phyloP scores from a whole-genome alignment of 2,888 invertebrate genomes.

The Thereva nobilitata region DNA sequence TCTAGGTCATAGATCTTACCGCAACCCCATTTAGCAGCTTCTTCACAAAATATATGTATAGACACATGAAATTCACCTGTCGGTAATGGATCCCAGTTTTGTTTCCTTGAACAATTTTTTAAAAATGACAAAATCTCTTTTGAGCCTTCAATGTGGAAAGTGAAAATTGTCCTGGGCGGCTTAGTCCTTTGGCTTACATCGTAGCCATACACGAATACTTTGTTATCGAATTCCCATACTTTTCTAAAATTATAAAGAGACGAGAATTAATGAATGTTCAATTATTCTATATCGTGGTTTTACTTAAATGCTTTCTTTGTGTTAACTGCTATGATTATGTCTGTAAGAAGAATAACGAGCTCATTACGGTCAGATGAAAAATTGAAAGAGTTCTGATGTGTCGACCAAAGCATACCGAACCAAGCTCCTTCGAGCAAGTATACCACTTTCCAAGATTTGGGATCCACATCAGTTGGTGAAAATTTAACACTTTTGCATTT shows the following conservation, averaged over 20 bases:
- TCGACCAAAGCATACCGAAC: slow-evolving; percentile 46
- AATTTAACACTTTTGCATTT: slow-evolving; percentile 46
- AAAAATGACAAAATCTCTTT: slow-evolving; percentile 44
- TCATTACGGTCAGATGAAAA: slow-evolving; percentile 44
- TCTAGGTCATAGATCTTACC: slow-evolving; percentile 47
- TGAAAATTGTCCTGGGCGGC: slow-evolving; percentile 45
- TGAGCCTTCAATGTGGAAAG: slow-evolving; percentile 47
- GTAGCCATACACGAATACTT: slow-evolving; percentile 48
- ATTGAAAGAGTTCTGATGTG: slow-evolving; percentile 30
- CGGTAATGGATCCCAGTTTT: slow-evolving; percentile 42
- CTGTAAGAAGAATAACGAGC: slow-evolving; percentile 48
- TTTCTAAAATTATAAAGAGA: slow-evolving; percentile 42
- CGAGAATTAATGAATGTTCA: neutral
- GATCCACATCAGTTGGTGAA: slow-evolving; percentile 41
- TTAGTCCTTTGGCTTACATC: slow-evolving; percentile 43
- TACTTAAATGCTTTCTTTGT: slow-evolving; percentile 47
- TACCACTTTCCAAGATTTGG: slow-evolving; percentile 47
- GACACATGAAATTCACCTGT: slow-evolving; percentile 46
- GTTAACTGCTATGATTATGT: slow-evolving; percentile 46
- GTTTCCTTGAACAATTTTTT: slow-evolving; percentile 41
- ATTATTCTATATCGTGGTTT: slow-evolving; percentile 21
- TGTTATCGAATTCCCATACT: slow-evolving; percentile 45
- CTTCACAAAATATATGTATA: slow-evolving; percentile 46
- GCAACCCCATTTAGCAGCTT: slow-evolving; percentile 50
- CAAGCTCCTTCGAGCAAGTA: slow-evolving; percentile 47